Percentiles rank a stretch among this genome's conserved stretches.
Conservation (phyloP, 2,113 vertebrate species). For the Aptenodytes patagonicus region DNA sequence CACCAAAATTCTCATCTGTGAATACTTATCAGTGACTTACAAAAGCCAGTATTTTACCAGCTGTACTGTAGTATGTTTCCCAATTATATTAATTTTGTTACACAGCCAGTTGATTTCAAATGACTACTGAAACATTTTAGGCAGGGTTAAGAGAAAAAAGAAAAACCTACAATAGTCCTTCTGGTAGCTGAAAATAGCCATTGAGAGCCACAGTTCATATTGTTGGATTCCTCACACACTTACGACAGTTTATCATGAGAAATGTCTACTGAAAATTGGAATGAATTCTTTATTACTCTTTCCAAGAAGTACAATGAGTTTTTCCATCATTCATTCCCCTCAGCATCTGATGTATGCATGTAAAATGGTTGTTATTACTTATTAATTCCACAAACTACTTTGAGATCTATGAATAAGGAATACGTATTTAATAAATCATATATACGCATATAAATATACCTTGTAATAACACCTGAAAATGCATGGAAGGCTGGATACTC, state of each 20-base stretch:
- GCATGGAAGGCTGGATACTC: background rate
- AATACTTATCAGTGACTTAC: background rate
- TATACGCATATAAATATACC: background rate
- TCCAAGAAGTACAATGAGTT: background rate
- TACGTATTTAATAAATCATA: background rate
- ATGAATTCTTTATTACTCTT: constrained; percentile 1
- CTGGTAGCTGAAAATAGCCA: background rate
- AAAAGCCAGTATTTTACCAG: background rate
- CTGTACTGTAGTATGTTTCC: background rate
- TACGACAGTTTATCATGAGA: background rate
- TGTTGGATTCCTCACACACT: background rate
- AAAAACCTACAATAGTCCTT: background rate
- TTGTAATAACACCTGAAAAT: background rate
- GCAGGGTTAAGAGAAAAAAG: background rate
- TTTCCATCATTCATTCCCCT: background rate
- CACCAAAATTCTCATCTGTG: background rate
- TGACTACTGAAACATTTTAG: background rate
- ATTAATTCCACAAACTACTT: background rate
- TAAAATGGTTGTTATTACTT: background rate
- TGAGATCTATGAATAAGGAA: background rate
- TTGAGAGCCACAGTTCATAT: background rate
- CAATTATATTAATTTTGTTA: background rate
- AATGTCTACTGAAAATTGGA: background rate
- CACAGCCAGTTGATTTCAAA: background rate
- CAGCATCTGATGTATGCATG: background rate